Base-by-base conservation (phyloP, 2,113 vertebrate genomes). In the Chloropsis hardwickii region DNA sequence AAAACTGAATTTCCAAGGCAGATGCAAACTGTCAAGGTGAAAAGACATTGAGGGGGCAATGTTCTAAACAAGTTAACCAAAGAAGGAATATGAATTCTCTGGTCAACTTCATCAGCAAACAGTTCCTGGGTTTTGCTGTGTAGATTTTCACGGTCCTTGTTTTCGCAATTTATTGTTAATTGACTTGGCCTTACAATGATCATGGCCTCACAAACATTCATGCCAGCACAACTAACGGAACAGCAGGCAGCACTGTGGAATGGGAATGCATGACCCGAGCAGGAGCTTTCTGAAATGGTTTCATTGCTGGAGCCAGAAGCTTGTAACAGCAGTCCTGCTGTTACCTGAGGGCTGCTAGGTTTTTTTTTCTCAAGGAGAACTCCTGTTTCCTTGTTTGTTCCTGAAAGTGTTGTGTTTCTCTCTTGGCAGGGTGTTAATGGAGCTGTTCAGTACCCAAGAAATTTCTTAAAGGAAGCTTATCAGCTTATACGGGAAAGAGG, bases 401-500 rank as follows among this genome's bases (percentile, higher is more conserved):
- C 47, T 74, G 28, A 78, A 88, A 28, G 69, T 5, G 2, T 21
- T 70, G 42, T 64, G 18, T 80, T 72, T 90, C 71, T 81, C 31
- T 73, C 87, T 94, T 81, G 87, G 31, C 95, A 99, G 99, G 99
- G 99, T 44, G 97, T 99, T 22, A 99, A 98, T 60, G 99, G 99
- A 90, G 86, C 97, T 27, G 98, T 99, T 72, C 99, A 99, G 91
- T 99, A 99, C 77, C 99, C 99, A 3, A 99, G 98, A 94, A 98
- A 97, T 91, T 99, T 98, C 97, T 97, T 99, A 45, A 99, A 98
- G 81, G 98, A 99, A 88, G 98, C 98, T 51, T 99, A 98, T 88
- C 77, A 93, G 84, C 97, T 99, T 60, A 98, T 99, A 29, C 97
- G 98, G 90, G 98, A 98, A 81, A 98, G 96, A 94, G 99, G 99